phyloP scores from a whole-genome alignment of 2,113 vertebrate genomes.

The Helogale parvula region DNA sequence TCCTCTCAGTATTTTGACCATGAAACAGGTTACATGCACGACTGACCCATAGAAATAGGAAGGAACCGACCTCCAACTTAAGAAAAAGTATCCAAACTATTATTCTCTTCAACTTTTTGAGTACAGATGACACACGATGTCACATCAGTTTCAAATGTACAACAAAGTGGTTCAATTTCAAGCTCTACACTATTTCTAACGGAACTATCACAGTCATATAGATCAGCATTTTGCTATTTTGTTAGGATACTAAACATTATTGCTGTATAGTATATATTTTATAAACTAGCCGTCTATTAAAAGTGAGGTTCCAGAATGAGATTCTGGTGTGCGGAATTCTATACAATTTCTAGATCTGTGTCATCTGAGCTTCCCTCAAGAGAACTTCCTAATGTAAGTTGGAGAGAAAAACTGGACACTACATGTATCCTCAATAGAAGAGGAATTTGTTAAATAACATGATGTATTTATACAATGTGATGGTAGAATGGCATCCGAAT shows the following conservation, averaged over 20 bases:
- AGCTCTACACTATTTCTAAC: not conserved
- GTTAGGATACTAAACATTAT: not conserved
- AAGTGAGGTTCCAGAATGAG: not conserved
- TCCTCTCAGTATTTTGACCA: not conserved
- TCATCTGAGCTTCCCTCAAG: not conserved
- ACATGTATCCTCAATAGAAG: not conserved
- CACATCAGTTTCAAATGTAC: not conserved
- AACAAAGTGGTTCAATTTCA: not conserved
- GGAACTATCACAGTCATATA: not conserved
- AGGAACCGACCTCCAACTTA: not conserved
- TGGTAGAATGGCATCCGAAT: not conserved
- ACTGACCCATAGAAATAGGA: not conserved
- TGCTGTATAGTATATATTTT: not conserved
- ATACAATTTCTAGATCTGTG: not conserved
- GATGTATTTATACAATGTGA: not conserved
- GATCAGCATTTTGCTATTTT: not conserved
- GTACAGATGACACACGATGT: not conserved
- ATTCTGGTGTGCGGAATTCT: not conserved
- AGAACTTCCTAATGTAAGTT: not conserved
- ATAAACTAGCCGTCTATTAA: not conserved
- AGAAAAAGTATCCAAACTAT: not conserved
- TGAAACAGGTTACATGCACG: not conserved
- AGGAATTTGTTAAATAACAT: not conserved
- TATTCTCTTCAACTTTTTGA: not conserved
- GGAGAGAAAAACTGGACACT: not conserved